A percentile compares a stretch with the other conserved stretches of the same genome.
These are phyloP conservation scores for Gallinago jamesoni DNA, from an alignment of 2,113 vertebrate species.

Conservation along the genomic window DNA sequence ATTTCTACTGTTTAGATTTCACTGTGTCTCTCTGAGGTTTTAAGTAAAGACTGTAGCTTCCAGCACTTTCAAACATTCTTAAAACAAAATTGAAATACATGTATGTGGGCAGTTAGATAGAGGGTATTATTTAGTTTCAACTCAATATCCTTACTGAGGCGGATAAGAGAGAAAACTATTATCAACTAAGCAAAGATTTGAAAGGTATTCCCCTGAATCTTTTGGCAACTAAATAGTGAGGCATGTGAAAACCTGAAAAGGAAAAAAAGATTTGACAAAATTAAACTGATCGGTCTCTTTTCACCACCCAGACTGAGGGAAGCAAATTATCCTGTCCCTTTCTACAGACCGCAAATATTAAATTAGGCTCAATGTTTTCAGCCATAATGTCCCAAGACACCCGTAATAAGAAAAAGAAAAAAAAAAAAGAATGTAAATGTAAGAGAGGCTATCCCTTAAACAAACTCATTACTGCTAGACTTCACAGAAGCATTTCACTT, in stretches of 20 bases:
- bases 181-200: neutral
- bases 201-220: neutral
- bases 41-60: neutral
- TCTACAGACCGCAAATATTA: neutral
- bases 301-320: neutral
- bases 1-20: neutral
- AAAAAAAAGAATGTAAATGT: neutral
- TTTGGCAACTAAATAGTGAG: neutral
- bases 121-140: neutral
- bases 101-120: neutral
- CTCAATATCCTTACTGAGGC: neutral
- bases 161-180: neutral
- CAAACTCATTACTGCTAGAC: neutral
- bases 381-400: neutral
- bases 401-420: neutral
- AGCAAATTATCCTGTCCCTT: neutral
- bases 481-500: neutral
- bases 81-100: neutral
- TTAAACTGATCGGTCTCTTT: neutral
- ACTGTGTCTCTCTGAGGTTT: neutral
- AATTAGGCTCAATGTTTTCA: neutral
- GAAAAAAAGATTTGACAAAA: slow-evolving; percentile 12
- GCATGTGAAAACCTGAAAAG: neutral
- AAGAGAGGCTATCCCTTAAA: neutral
- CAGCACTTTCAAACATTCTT: neutral